A percentile compares a stretch with the other conserved stretches of the same genome.
phyloP scores from a whole-genome alignment of 1,140 invertebrate genomes.

The Drosophila tsacasi region DNA sequence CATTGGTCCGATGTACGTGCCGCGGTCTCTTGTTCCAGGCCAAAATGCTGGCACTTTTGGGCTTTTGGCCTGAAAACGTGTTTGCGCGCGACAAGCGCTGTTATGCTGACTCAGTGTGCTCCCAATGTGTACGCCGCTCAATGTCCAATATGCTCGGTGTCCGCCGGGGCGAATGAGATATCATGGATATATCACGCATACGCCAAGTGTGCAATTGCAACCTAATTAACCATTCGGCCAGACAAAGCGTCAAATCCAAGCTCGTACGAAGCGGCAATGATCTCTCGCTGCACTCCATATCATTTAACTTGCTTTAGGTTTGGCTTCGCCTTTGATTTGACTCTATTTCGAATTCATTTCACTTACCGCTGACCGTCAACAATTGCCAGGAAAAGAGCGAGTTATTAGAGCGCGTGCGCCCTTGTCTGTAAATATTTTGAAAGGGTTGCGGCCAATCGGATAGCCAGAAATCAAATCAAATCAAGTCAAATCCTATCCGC shows the following conservation, averaged over 20 bases:
- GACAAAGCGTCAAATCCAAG: slow-evolving; percentile 5
- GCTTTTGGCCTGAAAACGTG: slow-evolving; percentile 68
- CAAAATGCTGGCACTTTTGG: slow-evolving; percentile 54
- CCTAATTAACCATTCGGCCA: slow-evolving; percentile 58
- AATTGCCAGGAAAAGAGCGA: slow-evolving; percentile 17
- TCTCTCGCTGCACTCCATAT: slow-evolving; percentile 7
- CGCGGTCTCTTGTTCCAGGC: slow-evolving; percentile 58
- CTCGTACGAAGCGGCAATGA: slow-evolving; percentile 2
- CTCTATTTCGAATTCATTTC: slow-evolving; percentile 20
- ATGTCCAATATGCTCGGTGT: slow-evolving; percentile 18
- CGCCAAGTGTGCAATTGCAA: slow-evolving; percentile 57
- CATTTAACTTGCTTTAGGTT: not conserved
- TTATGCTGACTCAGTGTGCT: slow-evolving; percentile 54
- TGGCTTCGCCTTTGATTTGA: slow-evolving; percentile 11
- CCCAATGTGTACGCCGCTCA: slow-evolving; percentile 22
- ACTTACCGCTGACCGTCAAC: slow-evolving; percentile 35
- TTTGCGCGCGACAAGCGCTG: slow-evolving; percentile 37
- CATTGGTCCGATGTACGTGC: slow-evolving; percentile 45
- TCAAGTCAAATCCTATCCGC: slow-evolving; percentile 5
- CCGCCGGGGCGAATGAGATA: slow-evolving; percentile 34
- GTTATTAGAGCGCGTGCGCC: slow-evolving; percentile 40
- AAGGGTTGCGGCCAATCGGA: slow-evolving; percentile 47
- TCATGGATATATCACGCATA: slow-evolving; percentile 67
- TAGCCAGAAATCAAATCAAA: slow-evolving; percentile 28
- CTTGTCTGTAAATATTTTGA: slow-evolving; percentile 74